Percentiles rank a stretch among this genome's conserved stretches.
phyloP scores from a whole-genome alignment of 2,113 vertebrate species.

The Callipepla californica region DNA sequence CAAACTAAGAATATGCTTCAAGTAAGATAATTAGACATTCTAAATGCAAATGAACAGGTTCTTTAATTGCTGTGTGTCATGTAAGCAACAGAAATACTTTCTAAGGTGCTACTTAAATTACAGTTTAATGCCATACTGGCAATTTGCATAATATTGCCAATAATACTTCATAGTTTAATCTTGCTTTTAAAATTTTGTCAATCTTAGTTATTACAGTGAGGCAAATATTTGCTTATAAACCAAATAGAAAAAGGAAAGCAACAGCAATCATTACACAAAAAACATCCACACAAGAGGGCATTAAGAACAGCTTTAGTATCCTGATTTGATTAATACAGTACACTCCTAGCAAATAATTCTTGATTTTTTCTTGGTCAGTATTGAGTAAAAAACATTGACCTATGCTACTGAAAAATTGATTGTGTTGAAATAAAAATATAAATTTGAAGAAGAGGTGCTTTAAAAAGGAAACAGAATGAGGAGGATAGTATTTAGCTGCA shows the following conservation, averaged over 20 bases:
- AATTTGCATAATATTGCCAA: constrained; percentile 8
- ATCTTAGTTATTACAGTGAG: not conserved
- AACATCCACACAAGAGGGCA: not conserved
- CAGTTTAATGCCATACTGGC: not conserved
- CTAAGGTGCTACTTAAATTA: not conserved
- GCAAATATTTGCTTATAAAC: not conserved
- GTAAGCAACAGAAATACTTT: not conserved
- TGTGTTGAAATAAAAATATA: not conserved
- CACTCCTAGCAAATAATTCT: not conserved
- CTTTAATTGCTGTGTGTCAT: constrained; percentile 6
- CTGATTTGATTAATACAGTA: not conserved
- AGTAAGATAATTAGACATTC: not conserved
- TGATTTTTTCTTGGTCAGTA: not conserved
- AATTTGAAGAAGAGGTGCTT: not conserved
- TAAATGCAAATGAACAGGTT: constrained; percentile 10
- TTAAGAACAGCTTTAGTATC: not conserved
- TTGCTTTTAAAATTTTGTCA: constrained; percentile 11
- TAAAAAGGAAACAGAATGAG: not conserved
- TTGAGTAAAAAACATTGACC: not conserved
- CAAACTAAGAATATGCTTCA: not conserved
- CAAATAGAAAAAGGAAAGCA: not conserved
- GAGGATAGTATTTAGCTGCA: not conserved
- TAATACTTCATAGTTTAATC: not conserved
- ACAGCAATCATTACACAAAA: not conserved
- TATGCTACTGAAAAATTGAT: not conserved